Evolutionary conservation across 1,140 invertebrate species (phyloP).

Genomic region (Calephelis nemesis): DNA sequence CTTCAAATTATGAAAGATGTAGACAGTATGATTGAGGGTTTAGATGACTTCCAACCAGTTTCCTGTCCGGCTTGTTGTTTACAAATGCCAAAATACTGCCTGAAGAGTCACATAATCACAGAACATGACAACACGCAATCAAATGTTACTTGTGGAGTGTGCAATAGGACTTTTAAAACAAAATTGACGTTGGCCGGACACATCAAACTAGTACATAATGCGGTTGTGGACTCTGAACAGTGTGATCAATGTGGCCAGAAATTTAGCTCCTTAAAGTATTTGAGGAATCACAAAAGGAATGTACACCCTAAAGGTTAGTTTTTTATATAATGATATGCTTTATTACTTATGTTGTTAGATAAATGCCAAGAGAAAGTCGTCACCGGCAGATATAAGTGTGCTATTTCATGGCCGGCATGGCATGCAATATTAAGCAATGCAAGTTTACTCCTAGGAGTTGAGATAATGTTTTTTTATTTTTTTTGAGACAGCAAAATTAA

Average conservation of each 20-base stretch:
- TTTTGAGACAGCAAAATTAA: too few relatives aligned
- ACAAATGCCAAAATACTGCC: not conserved
- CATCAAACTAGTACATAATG: slow-evolving; percentile 7
- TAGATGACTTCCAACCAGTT: not conserved
- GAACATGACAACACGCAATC: not conserved
- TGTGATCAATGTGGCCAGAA: slow-evolving; percentile 6
- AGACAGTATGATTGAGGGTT: not conserved
- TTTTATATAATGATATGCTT: not conserved
- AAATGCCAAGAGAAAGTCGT: too few relatives aligned
- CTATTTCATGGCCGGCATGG: too few relatives aligned
- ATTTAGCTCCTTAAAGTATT: slow-evolving; percentile 6
- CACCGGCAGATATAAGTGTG: too few relatives aligned
- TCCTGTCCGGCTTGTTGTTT: not conserved
- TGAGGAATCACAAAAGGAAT: slow-evolving; percentile 7
- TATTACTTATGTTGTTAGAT: not conserved
- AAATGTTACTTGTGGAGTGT: not conserved
- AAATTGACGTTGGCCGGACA: not conserved
- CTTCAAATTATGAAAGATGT: not conserved
- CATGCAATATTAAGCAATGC: too few relatives aligned
- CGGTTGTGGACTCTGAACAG: slow-evolving; percentile 6
- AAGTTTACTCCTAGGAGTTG: too few relatives aligned
- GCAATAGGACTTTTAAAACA: slow-evolving; percentile 2
- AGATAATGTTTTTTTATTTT: too few relatives aligned
- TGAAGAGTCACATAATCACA: not conserved
- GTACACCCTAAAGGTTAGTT: not conserved